phyloP scores from a whole-genome alignment of 2,888 invertebrate species.

The Anagyrus pseudococci region DNA sequence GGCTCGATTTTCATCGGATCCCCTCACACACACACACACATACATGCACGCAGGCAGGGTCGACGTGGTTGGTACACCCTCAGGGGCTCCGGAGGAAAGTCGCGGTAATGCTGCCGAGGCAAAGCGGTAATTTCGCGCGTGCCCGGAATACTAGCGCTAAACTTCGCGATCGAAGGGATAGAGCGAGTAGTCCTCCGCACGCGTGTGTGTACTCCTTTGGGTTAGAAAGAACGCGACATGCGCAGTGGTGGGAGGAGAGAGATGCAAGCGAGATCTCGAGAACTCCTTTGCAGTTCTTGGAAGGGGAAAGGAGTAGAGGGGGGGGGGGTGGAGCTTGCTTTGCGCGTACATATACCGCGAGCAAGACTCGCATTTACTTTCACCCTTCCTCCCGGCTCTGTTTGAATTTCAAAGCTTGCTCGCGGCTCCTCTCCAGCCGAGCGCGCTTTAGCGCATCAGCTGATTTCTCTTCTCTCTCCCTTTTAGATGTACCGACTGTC shows the following conservation, averaged over 20 bases:
- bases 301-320: no score
- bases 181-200: not conserved
- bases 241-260: not conserved
- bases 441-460: no score
- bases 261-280: conserved; percentile 22
- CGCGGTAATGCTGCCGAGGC: not conserved
- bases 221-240: not conserved
- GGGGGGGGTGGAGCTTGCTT: no score
- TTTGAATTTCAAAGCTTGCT: conserved; percentile 31
- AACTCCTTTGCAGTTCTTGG: no score
- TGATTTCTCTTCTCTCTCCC: no score
- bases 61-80: not conserved
- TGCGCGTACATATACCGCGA: no score
- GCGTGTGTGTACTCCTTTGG: not conserved
- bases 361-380: not conserved
- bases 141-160: conserved; percentile 33
- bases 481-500: no score
- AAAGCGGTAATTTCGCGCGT: conserved; percentile 35
- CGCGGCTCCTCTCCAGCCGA: no score
- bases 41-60: no score
- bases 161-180: conserved; percentile 33
- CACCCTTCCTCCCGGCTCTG: not conserved
- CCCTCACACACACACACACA: no score
- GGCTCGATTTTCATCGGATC: no score
- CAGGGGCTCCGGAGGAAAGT: not conserved